Evolutionary conservation across 2,797 vertebrate species (phyloP), one percentile per base, ranked within the genome.

Genomic region (Choloepus didactylus): DNA sequence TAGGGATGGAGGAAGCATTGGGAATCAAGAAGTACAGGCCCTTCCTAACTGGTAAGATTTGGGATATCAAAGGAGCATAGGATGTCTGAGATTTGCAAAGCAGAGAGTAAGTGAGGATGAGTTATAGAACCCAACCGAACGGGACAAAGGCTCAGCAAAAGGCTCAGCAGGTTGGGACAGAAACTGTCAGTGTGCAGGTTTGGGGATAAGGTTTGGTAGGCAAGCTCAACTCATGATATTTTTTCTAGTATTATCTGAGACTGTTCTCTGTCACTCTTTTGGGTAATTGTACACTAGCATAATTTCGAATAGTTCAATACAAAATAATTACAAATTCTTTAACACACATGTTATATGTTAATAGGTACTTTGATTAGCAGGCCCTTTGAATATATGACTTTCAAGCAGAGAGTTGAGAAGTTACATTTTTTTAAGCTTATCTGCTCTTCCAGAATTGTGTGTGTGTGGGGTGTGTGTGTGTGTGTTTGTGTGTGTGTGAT

Each of bases 281-380:
- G 97, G 97, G 96, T 96, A 96, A 87, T 96, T 86, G 77, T 70
- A 56, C 73, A 70, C 54, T 60, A 83, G 95, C 85, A 87, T 87
- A 91, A 87, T 96, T 96, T 93, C 62, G 82, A 89, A 93, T 95
- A 83, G 76, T 93, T 91, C 95, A 96, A 35, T 35, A 35, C 35
- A 35, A 35, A 35, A 35, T 35, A 35, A 35, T 35, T 35, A 35
- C 35, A 35, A 95, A 96, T 95, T 85, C 96, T 93, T 97, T 95
- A 96, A 93, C 0, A 21, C 41, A 2, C 35, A 35, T 35, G 35
- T 5, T 15, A 31, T 88, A 82, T 84, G 62, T 96, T 97, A 96
- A 89, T 93, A 93, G 84, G 88, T 94, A 88, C 87, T 87, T 80
- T 88, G 93, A 94, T 80, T 27, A 92, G 59, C 29, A 84, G 23